Evolutionary conservation across 2,113 vertebrate species (phyloP), one percentile per base, ranked within the genome.

Genomic region (Chaetodon trifascialis): DNA sequence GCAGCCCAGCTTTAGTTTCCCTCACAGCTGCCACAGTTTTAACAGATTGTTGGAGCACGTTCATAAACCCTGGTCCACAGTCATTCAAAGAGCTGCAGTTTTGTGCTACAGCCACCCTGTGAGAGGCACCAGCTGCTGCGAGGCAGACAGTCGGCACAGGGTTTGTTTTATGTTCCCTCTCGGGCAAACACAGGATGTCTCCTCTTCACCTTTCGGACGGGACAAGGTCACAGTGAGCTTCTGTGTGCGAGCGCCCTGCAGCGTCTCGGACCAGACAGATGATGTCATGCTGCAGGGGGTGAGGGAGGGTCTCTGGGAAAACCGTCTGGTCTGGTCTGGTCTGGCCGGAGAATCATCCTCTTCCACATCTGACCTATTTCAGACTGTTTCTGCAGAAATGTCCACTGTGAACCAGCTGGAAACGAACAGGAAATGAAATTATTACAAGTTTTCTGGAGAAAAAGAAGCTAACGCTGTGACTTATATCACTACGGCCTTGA

Each of bases 271-370:
- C 86, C 89, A 86, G 89, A 83, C 86, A 84, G 79, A 59, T 86
- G 91, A 95, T 93, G 91, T 95, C 92, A 94, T 52, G 14, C 90
- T 83, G 80, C 77, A 55, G 80, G 25, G 60, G 73, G 76, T 34
- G 86, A 71, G 25, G 60, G 81, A 67, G 65, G 82, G 86, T 65
- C 70, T 86, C 63, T 75, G 73, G 71, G 68, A 47, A 19, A 62
- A 56, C 66, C 66, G 55, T 52, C 51, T 80, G 60, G 67, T 84
- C 66, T 85, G 38, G 59, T 86, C 71, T 83, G 51, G 42, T 52
- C 69, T 21, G 16, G 75, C 73, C 30, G 66, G 73, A 71, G 46
- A 65, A 59, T 78, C 60, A 66, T 80, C 55, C 77, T 76, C 67
- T 87, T 52, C 38, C 19, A 58, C 44, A 60, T 74, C 34, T 86